Conservation (phyloP, 35 echinoderm and acorn worm species). For the Lytechinus variegatus region DNA sequence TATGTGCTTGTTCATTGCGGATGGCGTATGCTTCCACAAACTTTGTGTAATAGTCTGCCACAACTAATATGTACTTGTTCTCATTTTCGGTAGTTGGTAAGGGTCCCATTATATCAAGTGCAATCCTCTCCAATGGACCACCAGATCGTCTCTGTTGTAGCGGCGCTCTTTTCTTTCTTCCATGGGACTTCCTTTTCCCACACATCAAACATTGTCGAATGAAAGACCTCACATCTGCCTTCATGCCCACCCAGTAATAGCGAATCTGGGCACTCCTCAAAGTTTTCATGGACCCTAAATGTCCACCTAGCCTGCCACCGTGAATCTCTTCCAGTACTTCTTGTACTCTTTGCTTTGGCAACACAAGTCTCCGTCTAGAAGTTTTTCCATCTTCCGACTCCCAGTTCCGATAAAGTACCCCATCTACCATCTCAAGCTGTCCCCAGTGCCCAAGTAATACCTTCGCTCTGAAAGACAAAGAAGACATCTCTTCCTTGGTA, state of each 20-base stretch:
- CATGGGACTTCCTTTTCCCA: conserved; percentile 4
- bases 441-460: background rate
- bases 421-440: background rate
- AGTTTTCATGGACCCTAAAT: conserved; percentile 28
- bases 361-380: conserved; percentile 38
- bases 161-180: conserved; percentile 21
- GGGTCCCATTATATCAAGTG: conserved; percentile 65
- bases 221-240: conserved; percentile 6
- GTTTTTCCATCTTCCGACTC: background rate
- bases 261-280: background rate
- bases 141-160: conserved; percentile 24
- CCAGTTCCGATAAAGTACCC: background rate
- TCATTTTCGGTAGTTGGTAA: conserved; percentile 39
- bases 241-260: conserved; percentile 52
- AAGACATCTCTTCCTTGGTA: background rate
- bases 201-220: conserved; percentile 5
- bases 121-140: conserved; percentile 55
- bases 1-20: conserved; percentile 48
- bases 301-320: background rate
- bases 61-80: conserved; percentile 69
- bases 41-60: conserved; percentile 63
- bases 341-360: background rate
- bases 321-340: conserved; percentile 51
- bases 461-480: background rate
- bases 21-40: conserved; percentile 65